Percentiles rank a stretch among this genome's conserved stretches.
These are phyloP conservation scores for Cantharis rustica DNA, from an alignment of 2,888 invertebrate species.

Conservation along the genomic window DNA sequence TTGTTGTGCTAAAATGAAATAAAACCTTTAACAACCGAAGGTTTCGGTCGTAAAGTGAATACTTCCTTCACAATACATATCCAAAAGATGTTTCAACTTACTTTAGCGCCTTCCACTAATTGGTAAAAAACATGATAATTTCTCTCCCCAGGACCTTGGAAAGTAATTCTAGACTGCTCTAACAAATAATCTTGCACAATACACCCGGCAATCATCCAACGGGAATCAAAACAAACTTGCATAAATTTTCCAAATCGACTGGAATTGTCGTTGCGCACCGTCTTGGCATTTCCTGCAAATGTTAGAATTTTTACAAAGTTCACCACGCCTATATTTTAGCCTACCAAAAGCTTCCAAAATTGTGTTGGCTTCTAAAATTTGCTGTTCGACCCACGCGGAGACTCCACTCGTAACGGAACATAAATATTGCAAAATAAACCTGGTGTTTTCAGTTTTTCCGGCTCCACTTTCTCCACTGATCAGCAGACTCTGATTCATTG, in stretches of 20 bases:
- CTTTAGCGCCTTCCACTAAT: conserved; percentile 83
- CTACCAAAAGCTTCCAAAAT: conserved; percentile 91
- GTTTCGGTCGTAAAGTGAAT: too few relatives aligned
- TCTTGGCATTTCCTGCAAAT: conserved; percentile 84
- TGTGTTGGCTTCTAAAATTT: conserved; percentile 92
- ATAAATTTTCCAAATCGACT: conserved; percentile 95
- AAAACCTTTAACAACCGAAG: not conserved
- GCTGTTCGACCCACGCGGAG: conserved; percentile 93
- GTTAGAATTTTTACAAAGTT: not conserved
- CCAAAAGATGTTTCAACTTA: not conserved
- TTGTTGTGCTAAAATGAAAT: conserved; percentile 63
- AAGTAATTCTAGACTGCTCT: conserved; percentile 89
- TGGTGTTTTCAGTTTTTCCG: conserved; percentile 92
- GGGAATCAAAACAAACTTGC: conserved; percentile 88
- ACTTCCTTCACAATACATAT: too few relatives aligned
- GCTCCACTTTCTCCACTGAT: conserved; percentile 94
- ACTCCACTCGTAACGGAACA: conserved; percentile 83
- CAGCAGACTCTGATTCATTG: conserved; percentile 77
- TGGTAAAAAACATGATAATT: conserved; percentile 94
- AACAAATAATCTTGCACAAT: conserved; percentile 89
- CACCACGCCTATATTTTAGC: conserved; percentile 34
- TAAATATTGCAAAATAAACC: conserved; percentile 88
- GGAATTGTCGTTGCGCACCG: conserved; percentile 91
- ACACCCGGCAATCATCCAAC: conserved; percentile 89
- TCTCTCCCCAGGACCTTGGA: conserved; percentile 84